These are phyloP conservation scores for Strigamia maritima DNA, from an alignment of 2,888 invertebrate genomes.

Conservation along the genomic window DNA sequence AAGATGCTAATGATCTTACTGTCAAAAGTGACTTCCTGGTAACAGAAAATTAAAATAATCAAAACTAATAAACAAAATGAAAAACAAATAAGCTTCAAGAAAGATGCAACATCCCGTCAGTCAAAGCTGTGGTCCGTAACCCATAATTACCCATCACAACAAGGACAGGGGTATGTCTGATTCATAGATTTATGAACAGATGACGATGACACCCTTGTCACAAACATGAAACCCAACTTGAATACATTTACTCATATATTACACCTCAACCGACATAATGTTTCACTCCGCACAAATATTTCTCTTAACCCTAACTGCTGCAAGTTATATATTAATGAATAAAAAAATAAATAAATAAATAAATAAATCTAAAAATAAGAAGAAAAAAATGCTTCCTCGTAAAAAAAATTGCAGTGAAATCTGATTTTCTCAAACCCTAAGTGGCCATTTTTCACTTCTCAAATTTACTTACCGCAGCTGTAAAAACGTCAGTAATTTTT, in stretches of 20 bases:
- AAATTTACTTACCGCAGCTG: slow-evolving; percentile 27
- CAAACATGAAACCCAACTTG: slow-evolving; percentile 8
- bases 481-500: slow-evolving; percentile 28
- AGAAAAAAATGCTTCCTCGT: not conserved
- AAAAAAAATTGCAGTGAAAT: slow-evolving; percentile 25
- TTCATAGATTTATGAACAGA: slow-evolving; percentile 18
- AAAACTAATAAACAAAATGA: not conserved
- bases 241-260: not conserved
- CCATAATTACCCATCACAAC: slow-evolving; percentile 17
- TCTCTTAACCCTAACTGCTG: not conserved
- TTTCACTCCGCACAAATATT: not conserved
- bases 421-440: slow-evolving; percentile 25
- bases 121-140: slow-evolving; percentile 15
- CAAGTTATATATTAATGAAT: slow-evolving; percentile 6
- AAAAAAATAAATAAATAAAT: not conserved
- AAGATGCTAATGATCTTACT: not conserved
- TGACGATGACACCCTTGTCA: slow-evolving; percentile 18
- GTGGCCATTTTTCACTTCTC: slow-evolving; percentile 27
- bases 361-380: not conserved
- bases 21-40: not conserved
- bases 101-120: slow-evolving; percentile 2
- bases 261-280: not conserved
- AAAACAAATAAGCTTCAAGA: not conserved
- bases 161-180: not conserved
- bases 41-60: not conserved